Evolutionary conservation across 2,113 vertebrate species (phyloP), one percentile per base, ranked within the genome.

Genomic region (Pseudopodoces humilis): DNA sequence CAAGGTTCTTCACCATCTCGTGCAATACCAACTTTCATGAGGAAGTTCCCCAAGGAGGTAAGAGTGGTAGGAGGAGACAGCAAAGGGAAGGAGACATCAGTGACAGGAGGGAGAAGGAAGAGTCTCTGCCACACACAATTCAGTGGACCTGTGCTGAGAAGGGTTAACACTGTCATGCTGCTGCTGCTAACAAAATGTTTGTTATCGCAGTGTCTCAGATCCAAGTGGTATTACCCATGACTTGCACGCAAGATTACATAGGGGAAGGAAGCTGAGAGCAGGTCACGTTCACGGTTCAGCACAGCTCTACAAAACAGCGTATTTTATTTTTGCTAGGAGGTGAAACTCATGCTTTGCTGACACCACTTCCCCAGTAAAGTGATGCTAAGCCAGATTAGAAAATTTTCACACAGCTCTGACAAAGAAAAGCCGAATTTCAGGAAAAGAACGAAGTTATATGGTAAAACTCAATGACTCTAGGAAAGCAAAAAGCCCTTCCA

Each of bases 221-320:
- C 41, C 65, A 15, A 89, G 81, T 12, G 91, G 92, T 60, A n/a
- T 90, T 79, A 60, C 47, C 58, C 75, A 30, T 27, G 70, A 59
- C 75, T 63, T 68, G 70, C 91, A 94, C 4, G 13, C 52, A 74
- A 94, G 64, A 83, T 80, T 72, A 35, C 44, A 49, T 13, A 63
- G 39, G 16, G n/a, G 24, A 86, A 28, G 50, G 43, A 74, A 92
- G 77, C 23, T 67, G 69, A 86, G 74, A 0, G 0, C 72, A 67
- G 92, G 92, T 91, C 92, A 82, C 8, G 33, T 87, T 89, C 91
- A 96, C 31, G 77, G 83, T 96, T 95, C 91, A 95, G 69, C 77
- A 87, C 92, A 96, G 68, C 74, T 91, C 86, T 94, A 88, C 83
- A 84, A 84, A 94, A 55, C 80, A 89, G 91, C 6, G 0, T 22